phyloP scores from a whole-genome alignment of 1,140 invertebrate species.

The Magallana gigas region DNA sequence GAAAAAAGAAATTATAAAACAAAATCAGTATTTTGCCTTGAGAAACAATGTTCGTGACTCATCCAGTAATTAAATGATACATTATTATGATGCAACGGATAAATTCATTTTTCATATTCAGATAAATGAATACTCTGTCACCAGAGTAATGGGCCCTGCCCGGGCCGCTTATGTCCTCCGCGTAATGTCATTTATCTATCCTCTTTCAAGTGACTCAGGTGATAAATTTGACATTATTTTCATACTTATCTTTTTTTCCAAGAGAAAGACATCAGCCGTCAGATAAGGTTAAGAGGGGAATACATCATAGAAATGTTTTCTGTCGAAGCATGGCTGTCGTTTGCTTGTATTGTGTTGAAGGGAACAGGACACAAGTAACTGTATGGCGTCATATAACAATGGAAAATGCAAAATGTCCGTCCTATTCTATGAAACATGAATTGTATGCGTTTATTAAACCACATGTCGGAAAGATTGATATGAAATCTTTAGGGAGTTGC shows the following conservation, averaged over 20 bases:
- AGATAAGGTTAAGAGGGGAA: background rate
- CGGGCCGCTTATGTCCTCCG: background rate
- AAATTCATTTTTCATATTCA: background rate
- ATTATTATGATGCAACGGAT: background rate
- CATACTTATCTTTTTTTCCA: slow-evolving; percentile 7
- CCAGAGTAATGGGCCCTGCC: background rate
- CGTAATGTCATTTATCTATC: background rate
- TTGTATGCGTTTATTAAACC: background rate
- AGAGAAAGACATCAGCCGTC: background rate
- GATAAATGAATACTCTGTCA: background rate
- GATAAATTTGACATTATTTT: slow-evolving; percentile 24
- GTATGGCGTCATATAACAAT: background rate
- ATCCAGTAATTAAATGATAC: background rate
- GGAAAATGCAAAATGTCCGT: background rate
- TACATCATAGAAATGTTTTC: slow-evolving; percentile 28
- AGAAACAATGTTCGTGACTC: background rate
- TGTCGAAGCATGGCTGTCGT: background rate
- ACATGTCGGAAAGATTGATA: background rate
- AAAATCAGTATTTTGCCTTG: no score
- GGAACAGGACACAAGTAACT: no score
- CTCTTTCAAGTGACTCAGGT: slow-evolving; percentile 14
- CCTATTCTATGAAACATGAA: background rate
- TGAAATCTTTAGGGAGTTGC: background rate
- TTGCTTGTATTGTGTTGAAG: background rate
- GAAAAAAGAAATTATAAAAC: no score